A percentile compares a stretch with the other conserved stretches of the same genome.
Evolutionary conservation across 2,888 invertebrate genomes (phyloP).

Genomic region (Cantharis rustica): DNA sequence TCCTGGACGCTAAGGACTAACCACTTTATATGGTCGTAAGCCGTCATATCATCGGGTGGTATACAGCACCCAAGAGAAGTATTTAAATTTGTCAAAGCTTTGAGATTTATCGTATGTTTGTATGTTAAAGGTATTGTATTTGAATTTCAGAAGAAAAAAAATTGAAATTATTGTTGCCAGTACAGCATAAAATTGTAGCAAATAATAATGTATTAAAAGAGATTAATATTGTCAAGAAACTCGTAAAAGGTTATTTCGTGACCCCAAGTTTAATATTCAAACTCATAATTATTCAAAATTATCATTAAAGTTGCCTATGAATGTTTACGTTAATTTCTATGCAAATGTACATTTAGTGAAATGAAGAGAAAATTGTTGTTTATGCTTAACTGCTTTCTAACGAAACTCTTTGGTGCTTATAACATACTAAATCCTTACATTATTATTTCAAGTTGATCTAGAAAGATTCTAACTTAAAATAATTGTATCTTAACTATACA

Average conservation of each 20-base stretch:
- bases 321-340: background rate
- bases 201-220: background rate
- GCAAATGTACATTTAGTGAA: background rate
- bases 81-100: background rate
- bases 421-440: background rate
- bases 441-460: background rate
- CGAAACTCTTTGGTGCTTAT: background rate
- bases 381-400: background rate
- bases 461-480: no score
- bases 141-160: background rate
- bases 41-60: background rate
- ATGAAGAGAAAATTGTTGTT: background rate
- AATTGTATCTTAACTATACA: background rate
- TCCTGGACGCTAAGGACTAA: background rate
- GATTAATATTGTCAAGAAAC: background rate
- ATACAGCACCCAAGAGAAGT: background rate
- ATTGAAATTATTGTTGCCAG: background rate
- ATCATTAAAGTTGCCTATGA: background rate
- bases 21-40: background rate
- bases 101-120: background rate
- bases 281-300: background rate
- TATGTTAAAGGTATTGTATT: background rate
- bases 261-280: background rate
- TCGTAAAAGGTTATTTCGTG: background rate
- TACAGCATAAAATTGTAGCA: background rate